These are phyloP conservation scores for Aspidapion aeneum DNA, from an alignment of 2,888 invertebrate genomes.

Conservation along the genomic window DNA sequence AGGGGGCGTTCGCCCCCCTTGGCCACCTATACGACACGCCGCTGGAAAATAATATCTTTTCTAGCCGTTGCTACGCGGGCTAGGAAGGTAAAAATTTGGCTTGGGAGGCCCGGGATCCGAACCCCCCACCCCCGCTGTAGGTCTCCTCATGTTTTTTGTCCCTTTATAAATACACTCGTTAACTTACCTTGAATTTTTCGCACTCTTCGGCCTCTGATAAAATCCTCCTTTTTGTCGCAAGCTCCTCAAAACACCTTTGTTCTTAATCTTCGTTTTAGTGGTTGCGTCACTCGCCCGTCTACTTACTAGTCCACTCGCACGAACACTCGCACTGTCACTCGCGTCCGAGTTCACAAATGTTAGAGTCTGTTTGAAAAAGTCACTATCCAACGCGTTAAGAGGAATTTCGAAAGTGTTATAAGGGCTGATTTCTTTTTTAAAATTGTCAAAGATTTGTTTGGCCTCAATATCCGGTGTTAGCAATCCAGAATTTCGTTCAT, in stretches of 20 bases:
- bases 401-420: conserved; percentile 33
- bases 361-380: conserved; percentile 31
- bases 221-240: too few species aligned
- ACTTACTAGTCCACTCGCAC: neutral
- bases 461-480: conserved; percentile 33
- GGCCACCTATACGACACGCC: neutral
- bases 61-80: neutral
- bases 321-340: neutral
- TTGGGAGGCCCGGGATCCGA: neutral
- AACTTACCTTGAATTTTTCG: neutral
- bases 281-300: neutral
- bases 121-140: neutral
- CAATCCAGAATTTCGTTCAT: neutral
- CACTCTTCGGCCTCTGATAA: neutral
- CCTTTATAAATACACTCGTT: neutral
- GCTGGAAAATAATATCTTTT: neutral
- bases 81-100: neutral
- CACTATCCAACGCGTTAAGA: conserved; percentile 29
- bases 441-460: conserved; percentile 30
- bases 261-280: neutral
- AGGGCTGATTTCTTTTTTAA: conserved; percentile 31
- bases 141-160: neutral
- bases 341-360: conserved; percentile 5
- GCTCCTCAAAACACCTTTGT: too few species aligned
- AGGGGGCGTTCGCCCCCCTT: too few species aligned